Evolutionary conservation across 2,797 vertebrate species (phyloP).

Genomic region (Acanthis flammea): DNA sequence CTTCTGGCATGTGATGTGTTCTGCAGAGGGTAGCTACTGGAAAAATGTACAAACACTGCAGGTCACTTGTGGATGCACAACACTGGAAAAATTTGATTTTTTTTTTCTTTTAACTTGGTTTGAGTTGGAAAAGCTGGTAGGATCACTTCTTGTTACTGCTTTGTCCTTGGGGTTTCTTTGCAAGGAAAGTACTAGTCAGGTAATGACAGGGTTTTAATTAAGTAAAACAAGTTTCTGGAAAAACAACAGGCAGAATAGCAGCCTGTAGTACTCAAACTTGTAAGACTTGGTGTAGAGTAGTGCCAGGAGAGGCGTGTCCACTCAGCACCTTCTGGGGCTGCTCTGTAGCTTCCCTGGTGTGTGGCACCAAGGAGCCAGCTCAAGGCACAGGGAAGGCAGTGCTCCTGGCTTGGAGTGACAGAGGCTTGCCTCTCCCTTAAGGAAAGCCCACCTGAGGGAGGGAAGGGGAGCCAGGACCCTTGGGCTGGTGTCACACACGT

Average conservation of each 20-base stretch:
- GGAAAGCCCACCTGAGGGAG: accelerated
- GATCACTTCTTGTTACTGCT: background rate
- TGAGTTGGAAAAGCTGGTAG: background rate
- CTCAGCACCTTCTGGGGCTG: background rate
- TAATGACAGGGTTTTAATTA: background rate
- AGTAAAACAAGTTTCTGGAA: background rate
- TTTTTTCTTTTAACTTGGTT: background rate
- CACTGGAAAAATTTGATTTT: background rate
- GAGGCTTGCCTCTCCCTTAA: background rate
- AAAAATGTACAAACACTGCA: background rate
- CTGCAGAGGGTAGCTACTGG: background rate
- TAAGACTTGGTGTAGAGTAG: background rate
- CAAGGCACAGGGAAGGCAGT: background rate
- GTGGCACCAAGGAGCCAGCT: background rate
- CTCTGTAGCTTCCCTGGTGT: background rate
- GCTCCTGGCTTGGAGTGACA: background rate
- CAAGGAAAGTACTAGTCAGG: background rate
- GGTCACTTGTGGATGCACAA: background rate
- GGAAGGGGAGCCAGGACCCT: background rate
- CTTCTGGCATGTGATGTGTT: background rate
- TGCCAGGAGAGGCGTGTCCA: background rate
- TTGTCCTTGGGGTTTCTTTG: background rate
- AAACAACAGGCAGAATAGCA: background rate
- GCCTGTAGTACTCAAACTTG: background rate
- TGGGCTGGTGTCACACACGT: background rate